Conservation (phyloP, 2,797 vertebrate genomes). For the Tachyglossus aculeatus region DNA sequence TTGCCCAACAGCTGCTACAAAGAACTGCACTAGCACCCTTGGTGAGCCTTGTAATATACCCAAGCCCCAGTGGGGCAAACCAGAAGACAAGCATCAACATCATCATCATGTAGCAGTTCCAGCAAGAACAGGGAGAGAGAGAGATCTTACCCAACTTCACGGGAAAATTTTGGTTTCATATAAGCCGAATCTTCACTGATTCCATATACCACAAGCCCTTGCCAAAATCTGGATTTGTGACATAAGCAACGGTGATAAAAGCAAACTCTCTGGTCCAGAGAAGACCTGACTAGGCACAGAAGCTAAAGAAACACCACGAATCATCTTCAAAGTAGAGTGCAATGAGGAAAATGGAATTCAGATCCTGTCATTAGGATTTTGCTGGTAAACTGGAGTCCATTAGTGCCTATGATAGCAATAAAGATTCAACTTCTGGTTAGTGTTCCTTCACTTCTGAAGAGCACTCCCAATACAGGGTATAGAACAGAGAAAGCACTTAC, state of each 20-base stretch:
- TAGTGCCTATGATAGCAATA: background rate
- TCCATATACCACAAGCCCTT: too few relatives aligned
- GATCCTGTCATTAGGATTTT: background rate
- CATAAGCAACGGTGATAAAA: slow-evolving; percentile 12
- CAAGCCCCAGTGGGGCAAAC: slow-evolving; percentile 43
- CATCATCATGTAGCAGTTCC: background rate
- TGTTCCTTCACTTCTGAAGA: slow-evolving; percentile 23
- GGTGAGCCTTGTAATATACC: slow-evolving; percentile 56
- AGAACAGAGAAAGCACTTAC: background rate
- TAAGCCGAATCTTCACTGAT: slow-evolving; percentile 4
- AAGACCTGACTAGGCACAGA: background rate
- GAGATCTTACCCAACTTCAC: slow-evolving; percentile 33
- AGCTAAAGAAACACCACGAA: background rate
- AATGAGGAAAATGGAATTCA: slow-evolving; percentile 14
- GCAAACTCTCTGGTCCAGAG: background rate
- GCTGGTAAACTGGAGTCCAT: background rate
- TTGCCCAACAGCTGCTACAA: slow-evolving; percentile 47
- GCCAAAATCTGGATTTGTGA: slow-evolving; percentile 30
- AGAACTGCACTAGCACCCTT: slow-evolving; percentile 25
- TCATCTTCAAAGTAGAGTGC: background rate
- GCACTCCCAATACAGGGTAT: slow-evolving; percentile 13
- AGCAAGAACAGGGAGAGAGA: slow-evolving; percentile 4
- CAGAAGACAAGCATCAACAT: slow-evolving; percentile 21
- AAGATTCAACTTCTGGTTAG: slow-evolving; percentile 6
- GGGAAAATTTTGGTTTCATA: slow-evolving; percentile 14